Base-by-base conservation (phyloP, 2,888 invertebrate genomes). In the Drosophila neotestacea region DNA sequence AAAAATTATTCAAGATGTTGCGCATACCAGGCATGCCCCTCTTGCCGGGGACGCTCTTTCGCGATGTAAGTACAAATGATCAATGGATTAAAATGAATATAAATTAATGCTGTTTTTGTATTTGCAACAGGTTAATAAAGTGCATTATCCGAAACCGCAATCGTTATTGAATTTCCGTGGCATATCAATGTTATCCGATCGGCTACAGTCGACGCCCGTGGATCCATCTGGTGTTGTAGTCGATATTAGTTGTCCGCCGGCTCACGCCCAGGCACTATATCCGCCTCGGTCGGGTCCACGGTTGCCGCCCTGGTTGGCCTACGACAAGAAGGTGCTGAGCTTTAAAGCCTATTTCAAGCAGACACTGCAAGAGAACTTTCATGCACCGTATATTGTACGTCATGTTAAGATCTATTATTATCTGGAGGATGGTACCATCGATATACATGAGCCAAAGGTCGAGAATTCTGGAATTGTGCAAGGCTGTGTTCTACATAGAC, bases 341-440 rank as follows among this genome's bases (percentile, higher is more conserved):
- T 93, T 93, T 39, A 72, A 75, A 39, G 93, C 90, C 0, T 93
- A 92, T 58, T 93, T 93, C 48, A 92, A 92, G 60, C 92, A 93
- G 65, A 95, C 96, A 0, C 93, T 97, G 0, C 95, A 96, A 79
- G 97, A 97, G 92, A 95, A 92, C 27, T 90, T 90, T 34, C 88
- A 95, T 89, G 94, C 95, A 2, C 94, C 95, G 13, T 95, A 94
- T 83, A 94, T 96, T 85, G 93, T 98, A 55, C 94, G 97, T 9
- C 95, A 95, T 82, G 97, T 97, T 4, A 96, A 96, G 80, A 96
- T 98, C 59, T 96, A 95, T 79, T 98, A 96, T 90, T 98, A 95
- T 89, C 93, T 98, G 27, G 98, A 98, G 93, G 98, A 98, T 92
- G 98, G 97, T 10, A 97, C 98, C 0, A 95, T 98, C 69, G 97